phyloP scores from a whole-genome alignment of 2,113 vertebrate species.

The Amazona vittata region DNA sequence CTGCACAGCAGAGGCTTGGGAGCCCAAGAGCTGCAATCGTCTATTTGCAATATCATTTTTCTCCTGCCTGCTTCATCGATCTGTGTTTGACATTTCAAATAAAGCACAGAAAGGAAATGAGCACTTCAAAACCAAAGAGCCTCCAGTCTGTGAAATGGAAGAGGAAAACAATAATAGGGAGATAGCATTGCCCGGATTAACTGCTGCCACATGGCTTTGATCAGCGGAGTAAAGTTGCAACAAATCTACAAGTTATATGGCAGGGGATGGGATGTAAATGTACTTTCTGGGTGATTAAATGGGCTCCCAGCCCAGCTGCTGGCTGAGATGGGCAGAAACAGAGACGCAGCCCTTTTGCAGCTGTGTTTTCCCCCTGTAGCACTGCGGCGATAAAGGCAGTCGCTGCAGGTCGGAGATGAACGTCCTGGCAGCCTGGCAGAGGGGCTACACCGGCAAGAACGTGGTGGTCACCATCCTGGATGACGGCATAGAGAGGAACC shows the following conservation, averaged over 20 bases:
- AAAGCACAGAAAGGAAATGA: not conserved
- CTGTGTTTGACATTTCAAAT: slow-evolving; percentile 22
- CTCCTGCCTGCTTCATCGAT: not conserved
- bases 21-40: not conserved
- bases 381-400: slow-evolving; percentile 75
- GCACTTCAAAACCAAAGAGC: not conserved
- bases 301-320: not conserved
- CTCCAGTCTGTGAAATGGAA: not conserved
- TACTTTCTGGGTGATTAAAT: not conserved
- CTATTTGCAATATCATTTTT: not conserved
- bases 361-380: slow-evolving; percentile 41
- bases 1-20: not conserved
- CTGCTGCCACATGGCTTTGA: not conserved
- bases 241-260: not conserved
- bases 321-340: not conserved
- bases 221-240: not conserved
- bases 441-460: slow-evolving; percentile 81
- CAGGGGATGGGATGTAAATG: not conserved
- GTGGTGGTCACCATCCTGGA: slow-evolving; percentile 84
- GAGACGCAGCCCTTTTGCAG: not conserved
- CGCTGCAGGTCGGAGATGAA: slow-evolving; percentile 83
- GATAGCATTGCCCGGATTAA: not conserved
- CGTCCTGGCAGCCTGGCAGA: slow-evolving; percentile 80
- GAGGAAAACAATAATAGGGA: slow-evolving; percentile 1
- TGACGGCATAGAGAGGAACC: slow-evolving; percentile 83